phyloP scores from a whole-genome alignment of 1,140 invertebrate species.

The Drosophila lacteicornis region DNA sequence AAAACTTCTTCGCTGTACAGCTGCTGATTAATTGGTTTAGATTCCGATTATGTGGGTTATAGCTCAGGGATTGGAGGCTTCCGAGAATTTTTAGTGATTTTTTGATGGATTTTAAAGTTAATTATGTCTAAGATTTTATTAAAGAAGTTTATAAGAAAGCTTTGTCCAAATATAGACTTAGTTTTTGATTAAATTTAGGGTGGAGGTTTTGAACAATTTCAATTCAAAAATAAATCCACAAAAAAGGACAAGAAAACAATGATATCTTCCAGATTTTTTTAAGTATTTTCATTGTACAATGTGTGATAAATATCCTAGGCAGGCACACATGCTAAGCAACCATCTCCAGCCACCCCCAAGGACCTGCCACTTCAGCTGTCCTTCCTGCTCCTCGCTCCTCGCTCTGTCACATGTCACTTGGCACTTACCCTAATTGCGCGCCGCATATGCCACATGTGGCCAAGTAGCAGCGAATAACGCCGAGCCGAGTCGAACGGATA shows the following conservation, averaged over 20 bases:
- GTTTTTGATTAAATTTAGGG: no score
- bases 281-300: neutral
- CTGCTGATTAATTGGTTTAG: conserved; percentile 79
- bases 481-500: conserved; percentile 23
- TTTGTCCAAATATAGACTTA: no score
- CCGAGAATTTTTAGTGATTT: conserved; percentile 9
- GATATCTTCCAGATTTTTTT: neutral
- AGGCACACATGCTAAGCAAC: conserved; percentile 12
- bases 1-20: neutral
- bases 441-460: conserved; percentile 58
- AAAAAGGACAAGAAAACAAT: no score
- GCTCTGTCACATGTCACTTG: conserved; percentile 68
- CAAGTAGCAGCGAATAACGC: conserved; percentile 20
- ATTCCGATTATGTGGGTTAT: conserved; percentile 52
- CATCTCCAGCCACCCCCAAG: conserved; percentile 17
- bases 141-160: neutral
- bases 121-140: neutral
- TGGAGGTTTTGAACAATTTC: no score
- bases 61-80: neutral
- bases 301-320: conserved; percentile 10
- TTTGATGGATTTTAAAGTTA: neutral
- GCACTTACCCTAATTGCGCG: conserved; percentile 65
- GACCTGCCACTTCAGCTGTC: conserved; percentile 36
- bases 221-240: no score
- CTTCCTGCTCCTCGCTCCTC: conserved; percentile 10